These are phyloP conservation scores for Serranus cabrilla DNA, from an alignment of 2,797 vertebrate genomes.

Conservation along the genomic window DNA sequence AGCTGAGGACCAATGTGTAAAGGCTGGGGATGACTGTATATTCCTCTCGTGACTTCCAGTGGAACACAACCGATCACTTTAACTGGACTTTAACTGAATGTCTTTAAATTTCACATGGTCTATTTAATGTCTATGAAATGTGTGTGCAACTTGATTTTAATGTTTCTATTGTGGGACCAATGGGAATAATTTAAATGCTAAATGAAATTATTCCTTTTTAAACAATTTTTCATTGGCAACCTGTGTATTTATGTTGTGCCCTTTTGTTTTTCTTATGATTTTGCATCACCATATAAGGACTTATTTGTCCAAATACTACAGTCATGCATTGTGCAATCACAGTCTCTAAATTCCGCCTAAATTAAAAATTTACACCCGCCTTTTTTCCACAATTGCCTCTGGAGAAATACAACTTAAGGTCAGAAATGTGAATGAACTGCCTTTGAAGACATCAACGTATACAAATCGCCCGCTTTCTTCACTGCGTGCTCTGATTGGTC, in stretches of 20 bases:
- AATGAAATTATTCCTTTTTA: constrained; percentile 27
- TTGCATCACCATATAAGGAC: constrained; percentile 11
- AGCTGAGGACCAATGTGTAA: constrained; percentile 90
- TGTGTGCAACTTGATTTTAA: constrained; percentile 53
- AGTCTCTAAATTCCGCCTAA: constrained; percentile 66
- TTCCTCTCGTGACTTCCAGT: constrained; percentile 36
- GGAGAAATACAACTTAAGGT: constrained; percentile 54
- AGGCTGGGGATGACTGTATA: constrained; percentile 6
- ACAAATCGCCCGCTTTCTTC: constrained; percentile 87
- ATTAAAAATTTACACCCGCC: constrained; percentile 72
- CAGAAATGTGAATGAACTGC: constrained; percentile 82
- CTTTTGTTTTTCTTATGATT: background rate
- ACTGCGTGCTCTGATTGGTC: constrained; percentile 78
- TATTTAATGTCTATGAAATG: constrained; percentile 49
- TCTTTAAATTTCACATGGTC: constrained; percentile 59
- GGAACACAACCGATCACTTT: constrained; percentile 46
- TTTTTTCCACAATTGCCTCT: constrained; percentile 68
- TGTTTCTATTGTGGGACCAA: constrained; percentile 32
- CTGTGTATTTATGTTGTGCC: background rate
- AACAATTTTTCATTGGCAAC: constrained; percentile 12
- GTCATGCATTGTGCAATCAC: constrained; percentile 49
- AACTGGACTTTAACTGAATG: constrained; percentile 60
- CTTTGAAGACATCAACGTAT: constrained; percentile 77
- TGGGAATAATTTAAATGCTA: constrained; percentile 57
- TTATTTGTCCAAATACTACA: background rate